phyloP scores from a whole-genome alignment of 1,140 invertebrate species.

The Elymnias hypermnestra region DNA sequence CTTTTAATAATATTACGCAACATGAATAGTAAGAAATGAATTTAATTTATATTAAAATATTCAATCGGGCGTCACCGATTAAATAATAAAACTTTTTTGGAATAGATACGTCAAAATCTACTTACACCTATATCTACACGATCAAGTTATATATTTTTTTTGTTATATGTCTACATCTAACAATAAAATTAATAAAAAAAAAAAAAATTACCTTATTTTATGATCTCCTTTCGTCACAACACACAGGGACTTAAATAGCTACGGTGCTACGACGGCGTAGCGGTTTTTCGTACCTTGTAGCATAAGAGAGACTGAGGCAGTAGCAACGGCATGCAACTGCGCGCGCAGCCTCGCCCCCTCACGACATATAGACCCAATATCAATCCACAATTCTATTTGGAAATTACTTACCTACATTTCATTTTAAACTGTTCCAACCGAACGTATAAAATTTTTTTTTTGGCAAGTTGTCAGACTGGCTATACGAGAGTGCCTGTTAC shows the following conservation, averaged over 20 bases:
- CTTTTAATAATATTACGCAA: not conserved
- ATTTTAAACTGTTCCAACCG: constrained; percentile 29
- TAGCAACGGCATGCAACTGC: constrained; percentile 52
- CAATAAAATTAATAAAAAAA: not conserved
- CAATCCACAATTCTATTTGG: constrained; percentile 59
- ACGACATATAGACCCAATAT: constrained; percentile 63
- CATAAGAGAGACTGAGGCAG: constrained; percentile 51
- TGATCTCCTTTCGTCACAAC: constrained; percentile 29
- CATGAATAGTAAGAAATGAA: too few relatives aligned
- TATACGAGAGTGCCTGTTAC: too few relatives aligned
- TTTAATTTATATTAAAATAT: too few relatives aligned
- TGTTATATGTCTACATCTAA: too few relatives aligned
- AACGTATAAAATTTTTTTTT: not conserved
- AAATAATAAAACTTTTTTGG: too few relatives aligned
- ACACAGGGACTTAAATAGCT: constrained; percentile 32
- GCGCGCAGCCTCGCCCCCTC: constrained; percentile 67
- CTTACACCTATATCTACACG: too few relatives aligned
- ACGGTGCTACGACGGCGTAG: constrained; percentile 54
- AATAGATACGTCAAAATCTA: too few relatives aligned
- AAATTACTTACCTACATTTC: constrained; percentile 46
- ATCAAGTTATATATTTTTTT: too few relatives aligned
- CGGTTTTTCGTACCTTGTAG: constrained; percentile 48
- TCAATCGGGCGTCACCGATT: too few relatives aligned
- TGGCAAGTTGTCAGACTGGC: too few relatives aligned
- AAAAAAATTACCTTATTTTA: constrained; percentile 22